These are phyloP conservation scores for Lagocephalus sceleratus DNA, from an alignment of 2,797 vertebrate species.

Conservation along the genomic window DNA sequence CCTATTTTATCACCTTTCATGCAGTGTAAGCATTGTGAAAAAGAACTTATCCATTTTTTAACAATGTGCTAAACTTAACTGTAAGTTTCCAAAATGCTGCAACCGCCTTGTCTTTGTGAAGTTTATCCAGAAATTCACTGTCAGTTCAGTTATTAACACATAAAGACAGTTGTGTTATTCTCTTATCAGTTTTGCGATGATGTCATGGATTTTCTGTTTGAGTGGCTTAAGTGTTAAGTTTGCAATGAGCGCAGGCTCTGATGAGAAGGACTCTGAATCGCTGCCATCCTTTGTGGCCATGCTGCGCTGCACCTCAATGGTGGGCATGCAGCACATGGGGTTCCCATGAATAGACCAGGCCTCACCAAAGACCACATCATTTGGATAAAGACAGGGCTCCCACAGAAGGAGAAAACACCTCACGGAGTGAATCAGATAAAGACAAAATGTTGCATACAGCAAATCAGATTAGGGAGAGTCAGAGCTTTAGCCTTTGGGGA, in stretches of 20 bases:
- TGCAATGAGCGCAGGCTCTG: conserved; percentile 41
- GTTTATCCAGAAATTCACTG: neutral
- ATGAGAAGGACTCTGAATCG: conserved; percentile 43
- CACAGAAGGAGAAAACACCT: conserved; percentile 64
- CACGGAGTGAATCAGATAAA: conserved; percentile 61
- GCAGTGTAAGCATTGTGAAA: no score
- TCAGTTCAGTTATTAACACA: neutral
- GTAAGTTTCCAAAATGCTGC: conserved; percentile 11
- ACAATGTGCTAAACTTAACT: conserved; percentile 3
- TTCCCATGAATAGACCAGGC: conserved; percentile 68
- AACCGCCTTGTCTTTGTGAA: neutral
- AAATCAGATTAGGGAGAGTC: conserved; percentile 65
- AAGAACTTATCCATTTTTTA: neutral
- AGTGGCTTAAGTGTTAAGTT: conserved; percentile 33
- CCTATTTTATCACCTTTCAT: conserved; percentile 10
- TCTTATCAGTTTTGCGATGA: neutral
- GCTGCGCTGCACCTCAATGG: conserved; percentile 73
- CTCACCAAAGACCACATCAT: conserved; percentile 67
- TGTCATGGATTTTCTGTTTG: conserved; percentile 15
- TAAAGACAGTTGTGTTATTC: neutral
- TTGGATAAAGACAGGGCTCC: conserved; percentile 65
- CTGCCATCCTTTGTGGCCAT: conserved; percentile 72
- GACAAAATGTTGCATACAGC: conserved; percentile 61
- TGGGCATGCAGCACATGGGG: conserved; percentile 74
- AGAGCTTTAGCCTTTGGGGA: conserved; percentile 42